Evolutionary conservation across 1,140 invertebrate species (phyloP).

Genomic region (Paralvinella palmiformis): DNA sequence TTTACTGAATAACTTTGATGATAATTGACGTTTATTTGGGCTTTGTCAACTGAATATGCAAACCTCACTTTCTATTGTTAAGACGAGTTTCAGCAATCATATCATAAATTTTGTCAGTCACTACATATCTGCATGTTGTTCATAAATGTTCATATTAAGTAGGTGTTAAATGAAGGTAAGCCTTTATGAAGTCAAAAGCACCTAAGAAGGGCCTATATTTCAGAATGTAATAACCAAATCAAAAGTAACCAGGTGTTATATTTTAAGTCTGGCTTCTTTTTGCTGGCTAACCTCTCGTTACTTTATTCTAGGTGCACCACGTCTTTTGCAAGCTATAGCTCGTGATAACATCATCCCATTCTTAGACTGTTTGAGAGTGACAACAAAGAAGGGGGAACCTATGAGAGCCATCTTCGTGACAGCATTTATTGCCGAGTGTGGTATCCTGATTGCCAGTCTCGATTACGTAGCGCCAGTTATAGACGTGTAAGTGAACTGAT

Average conservation of each 20-base stretch:
- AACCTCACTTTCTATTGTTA: too few species aligned
- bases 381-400: constrained; percentile 91
- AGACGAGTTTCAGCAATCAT: too few species aligned
- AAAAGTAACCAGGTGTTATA: not conserved
- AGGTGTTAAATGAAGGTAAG: too few species aligned
- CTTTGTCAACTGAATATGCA: too few species aligned
- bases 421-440: constrained; percentile 84
- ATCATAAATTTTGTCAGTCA: too few species aligned
- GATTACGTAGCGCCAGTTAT: constrained; percentile 55
- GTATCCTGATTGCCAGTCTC: constrained; percentile 74
- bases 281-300: not conserved
- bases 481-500: constrained; percentile 51
- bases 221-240: too few species aligned
- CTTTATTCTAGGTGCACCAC: constrained; percentile 53
- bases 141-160: too few species aligned
- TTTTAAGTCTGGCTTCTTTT: not conserved
- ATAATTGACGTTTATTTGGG: too few species aligned
- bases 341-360: constrained; percentile 97
- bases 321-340: constrained; percentile 84
- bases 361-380: constrained; percentile 80
- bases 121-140: too few species aligned
- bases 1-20: too few species aligned
- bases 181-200: too few species aligned
- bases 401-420: constrained; percentile 90
- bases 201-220: too few species aligned